Percentiles rank a stretch among this genome's conserved stretches.
These are phyloP conservation scores for Graphium colonna DNA, from an alignment of 2,888 invertebrate species.

Conservation along the genomic window DNA sequence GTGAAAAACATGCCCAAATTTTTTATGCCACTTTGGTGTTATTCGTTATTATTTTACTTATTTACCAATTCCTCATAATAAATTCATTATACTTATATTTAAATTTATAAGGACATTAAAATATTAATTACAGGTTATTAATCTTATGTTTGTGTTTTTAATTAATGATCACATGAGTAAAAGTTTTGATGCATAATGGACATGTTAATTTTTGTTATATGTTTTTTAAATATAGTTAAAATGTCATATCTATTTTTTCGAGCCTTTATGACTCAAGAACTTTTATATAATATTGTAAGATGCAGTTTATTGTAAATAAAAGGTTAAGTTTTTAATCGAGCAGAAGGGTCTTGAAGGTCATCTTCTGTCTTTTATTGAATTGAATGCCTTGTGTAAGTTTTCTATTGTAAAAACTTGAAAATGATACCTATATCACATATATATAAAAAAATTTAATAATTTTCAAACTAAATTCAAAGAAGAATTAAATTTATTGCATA, in stretches of 20 bases:
- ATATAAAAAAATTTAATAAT: too few species aligned
- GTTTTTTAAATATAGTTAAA: too few species aligned
- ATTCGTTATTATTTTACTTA: constrained; percentile 56
- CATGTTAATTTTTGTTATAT: too few species aligned
- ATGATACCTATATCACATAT: too few species aligned
- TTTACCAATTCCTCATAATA: constrained; percentile 45
- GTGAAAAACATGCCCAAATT: constrained; percentile 53
- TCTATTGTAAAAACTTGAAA: constrained; percentile 31
- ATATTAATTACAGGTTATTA: background rate
- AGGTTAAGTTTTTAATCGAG: constrained; percentile 61
- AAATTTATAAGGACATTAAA: background rate
- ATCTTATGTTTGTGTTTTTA: too few species aligned
- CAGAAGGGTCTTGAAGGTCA: constrained; percentile 57
- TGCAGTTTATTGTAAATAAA: constrained; percentile 52
- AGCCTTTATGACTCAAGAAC: constrained; percentile 10
- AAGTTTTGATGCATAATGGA: too few species aligned
- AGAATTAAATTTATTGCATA: too few species aligned
- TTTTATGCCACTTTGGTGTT: constrained; percentile 54
- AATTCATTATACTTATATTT: background rate
- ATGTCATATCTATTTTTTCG: too few species aligned
- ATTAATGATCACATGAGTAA: too few species aligned
- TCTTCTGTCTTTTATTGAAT: constrained; percentile 42
- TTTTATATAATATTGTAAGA: constrained; percentile 37
- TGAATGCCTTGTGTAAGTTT: constrained; percentile 38
- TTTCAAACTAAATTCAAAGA: too few species aligned